Evolutionary conservation across 2,888 invertebrate genomes (phyloP), one percentile per base, ranked within the genome.

Genomic region (Unio delphinus): DNA sequence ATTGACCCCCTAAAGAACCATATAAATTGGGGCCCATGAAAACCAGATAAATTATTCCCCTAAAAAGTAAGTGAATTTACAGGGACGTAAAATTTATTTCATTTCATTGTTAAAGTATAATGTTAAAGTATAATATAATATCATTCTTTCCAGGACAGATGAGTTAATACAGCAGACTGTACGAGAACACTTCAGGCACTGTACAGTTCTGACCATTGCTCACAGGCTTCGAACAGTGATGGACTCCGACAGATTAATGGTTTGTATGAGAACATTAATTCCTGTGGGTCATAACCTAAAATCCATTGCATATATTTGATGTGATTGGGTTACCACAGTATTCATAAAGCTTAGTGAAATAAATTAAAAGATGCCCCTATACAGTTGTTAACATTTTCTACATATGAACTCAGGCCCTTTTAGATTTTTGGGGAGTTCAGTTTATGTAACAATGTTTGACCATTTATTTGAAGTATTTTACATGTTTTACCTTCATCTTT

Each of bases 151-250:
- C 70, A 80, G 80, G 88, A 96, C 96, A 20, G 96, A 96, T 89
- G 93, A 92, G 66, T 92, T 96, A 68, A 96, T 96, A 83, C 96
- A 96, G 89, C 92, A 92, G 86, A 95, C 95, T 0, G 95, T 96
- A 71, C 92, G 95, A 69, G 92, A 91, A 54, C 94, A 94, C 84
- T 96, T 96, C 87, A 92, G 92, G n/a, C 91, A 94, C 28, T 96
- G 95, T 89, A 96, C 96, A 0, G 96, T 97, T 15, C 90, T 97
- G 60, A 96, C 96, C 0, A 95, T 97, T 57, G 97, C 97, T 8
- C 96, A 97, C 90, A 92, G 97, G 60, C 91, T 97, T 55, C 94
- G 96, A 87, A 97, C 96, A 0, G 95, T 97, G 71, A 96, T 97
- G 94, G 96, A 97, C 90, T 95, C 95, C 2, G 95, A 96, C 91